Conservation (phyloP, 2,888 invertebrate genomes). For the Scaptomyza tumidula region DNA sequence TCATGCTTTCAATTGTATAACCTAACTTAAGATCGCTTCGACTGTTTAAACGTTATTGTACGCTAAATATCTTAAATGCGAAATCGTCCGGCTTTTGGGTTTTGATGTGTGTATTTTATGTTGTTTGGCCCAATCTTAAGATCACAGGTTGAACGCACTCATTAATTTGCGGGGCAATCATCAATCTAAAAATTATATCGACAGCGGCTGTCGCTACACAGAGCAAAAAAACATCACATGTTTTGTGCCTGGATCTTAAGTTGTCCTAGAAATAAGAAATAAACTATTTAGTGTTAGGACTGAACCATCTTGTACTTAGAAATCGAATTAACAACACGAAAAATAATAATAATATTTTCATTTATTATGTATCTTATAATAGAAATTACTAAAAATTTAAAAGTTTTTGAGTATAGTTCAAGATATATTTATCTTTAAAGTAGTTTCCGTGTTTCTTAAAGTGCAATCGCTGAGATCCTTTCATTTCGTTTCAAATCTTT, state of each 20-base stretch:
- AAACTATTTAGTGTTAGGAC: too few species aligned
- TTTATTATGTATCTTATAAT: too few species aligned
- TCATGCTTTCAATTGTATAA: constrained; percentile 61
- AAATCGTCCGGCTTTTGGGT: constrained; percentile 4
- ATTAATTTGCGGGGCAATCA: constrained; percentile 33
- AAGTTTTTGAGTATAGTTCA: too few species aligned
- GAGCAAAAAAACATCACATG: background rate
- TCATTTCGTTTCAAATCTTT: constrained; percentile 48
- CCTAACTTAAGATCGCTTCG: constrained; percentile 36
- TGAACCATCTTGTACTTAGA: too few species aligned
- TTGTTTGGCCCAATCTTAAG: constrained; percentile 15
- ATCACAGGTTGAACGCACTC: constrained; percentile 50
- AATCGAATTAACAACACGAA: too few species aligned
- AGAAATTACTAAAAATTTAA: too few species aligned
- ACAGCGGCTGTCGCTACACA: constrained; percentile 24
- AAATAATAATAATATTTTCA: too few species aligned
- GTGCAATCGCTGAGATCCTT: constrained; percentile 56
- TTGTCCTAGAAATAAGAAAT: too few species aligned
- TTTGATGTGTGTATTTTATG: constrained; percentile 1
- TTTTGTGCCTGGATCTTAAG: too few species aligned
- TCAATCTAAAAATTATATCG: constrained; percentile 44
- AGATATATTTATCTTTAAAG: too few species aligned
- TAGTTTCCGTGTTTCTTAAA: background rate
- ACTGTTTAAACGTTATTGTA: constrained; percentile 16
- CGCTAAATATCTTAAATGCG: constrained; percentile 10